phyloP scores from a whole-genome alignment of 2,113 vertebrate genomes.

The Callaeas wilsoni region DNA sequence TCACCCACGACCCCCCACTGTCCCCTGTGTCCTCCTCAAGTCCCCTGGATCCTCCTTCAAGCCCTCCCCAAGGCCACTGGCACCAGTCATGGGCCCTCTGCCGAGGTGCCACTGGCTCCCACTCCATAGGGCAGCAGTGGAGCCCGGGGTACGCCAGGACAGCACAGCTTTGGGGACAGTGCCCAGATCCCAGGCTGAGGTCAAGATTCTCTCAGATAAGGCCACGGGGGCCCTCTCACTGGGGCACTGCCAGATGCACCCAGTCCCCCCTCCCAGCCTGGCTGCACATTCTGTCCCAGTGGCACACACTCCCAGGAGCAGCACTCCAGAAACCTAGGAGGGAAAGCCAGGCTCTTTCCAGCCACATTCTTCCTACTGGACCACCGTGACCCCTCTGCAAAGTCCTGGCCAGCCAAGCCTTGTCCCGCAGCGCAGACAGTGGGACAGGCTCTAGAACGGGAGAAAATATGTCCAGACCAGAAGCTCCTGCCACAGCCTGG shows the following conservation, averaged over 20 bases:
- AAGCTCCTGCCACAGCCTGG: background rate
- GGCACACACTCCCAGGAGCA: background rate
- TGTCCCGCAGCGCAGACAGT: fast-evolving
- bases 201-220: background rate
- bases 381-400: fast-evolving
- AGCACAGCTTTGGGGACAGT: background rate
- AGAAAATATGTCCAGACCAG: background rate
- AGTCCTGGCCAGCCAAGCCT: background rate
- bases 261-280: background rate
- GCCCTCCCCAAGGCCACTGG: background rate
- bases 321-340: background rate
- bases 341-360: background rate
- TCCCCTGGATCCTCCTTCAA: background rate
- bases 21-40: background rate
- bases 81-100: background rate
- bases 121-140: fast-evolving
- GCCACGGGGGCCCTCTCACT: background rate
- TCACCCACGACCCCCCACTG: fast-evolving
- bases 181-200: background rate
- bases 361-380: background rate
- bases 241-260: background rate
- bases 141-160: background rate
- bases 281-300: background rate
- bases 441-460: background rate
- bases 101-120: background rate